Evolutionary conservation across 1,140 invertebrate genomes (phyloP).

Genomic region (Drosophila varians): DNA sequence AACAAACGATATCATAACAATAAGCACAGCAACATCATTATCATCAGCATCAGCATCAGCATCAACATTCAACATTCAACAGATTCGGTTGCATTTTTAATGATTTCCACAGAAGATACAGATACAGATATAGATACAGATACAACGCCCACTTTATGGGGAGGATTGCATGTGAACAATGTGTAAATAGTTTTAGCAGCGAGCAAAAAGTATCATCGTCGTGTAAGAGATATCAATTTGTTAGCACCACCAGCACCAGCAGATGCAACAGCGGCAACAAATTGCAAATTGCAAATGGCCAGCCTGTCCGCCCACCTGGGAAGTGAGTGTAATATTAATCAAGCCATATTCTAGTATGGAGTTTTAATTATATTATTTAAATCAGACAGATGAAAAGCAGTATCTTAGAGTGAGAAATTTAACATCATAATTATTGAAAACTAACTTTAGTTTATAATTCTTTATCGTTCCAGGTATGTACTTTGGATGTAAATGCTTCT

Average conservation of each 20-base stretch:
- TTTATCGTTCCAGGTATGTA: slow-evolving; percentile 35
- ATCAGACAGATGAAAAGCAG: not conserved
- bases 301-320: slow-evolving; percentile 6
- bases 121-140: slow-evolving; percentile 19
- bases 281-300: not conserved
- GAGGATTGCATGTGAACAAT: slow-evolving; percentile 49
- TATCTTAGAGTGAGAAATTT: too few relatives aligned
- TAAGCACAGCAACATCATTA: slow-evolving; percentile 24
- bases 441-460: not conserved
- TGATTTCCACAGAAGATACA: slow-evolving; percentile 61
- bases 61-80: slow-evolving; percentile 30
- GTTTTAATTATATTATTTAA: slow-evolving; percentile 34
- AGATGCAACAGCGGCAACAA: slow-evolving; percentile 11
- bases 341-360: slow-evolving; percentile 9
- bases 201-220: slow-evolving; percentile 44
- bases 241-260: slow-evolving; percentile 31
- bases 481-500: not conserved
- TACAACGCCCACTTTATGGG: slow-evolving; percentile 13
- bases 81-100: slow-evolving; percentile 65
- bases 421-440: not conserved
- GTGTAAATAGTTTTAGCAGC: slow-evolving; percentile 50
- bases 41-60: slow-evolving; percentile 11
- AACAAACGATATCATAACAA: slow-evolving; percentile 58
- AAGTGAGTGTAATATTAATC: slow-evolving; percentile 17
- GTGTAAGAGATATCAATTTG: slow-evolving; percentile 66